Conservation (phyloP, 2,888 invertebrate genomes). For the Colletes collaris region DNA sequence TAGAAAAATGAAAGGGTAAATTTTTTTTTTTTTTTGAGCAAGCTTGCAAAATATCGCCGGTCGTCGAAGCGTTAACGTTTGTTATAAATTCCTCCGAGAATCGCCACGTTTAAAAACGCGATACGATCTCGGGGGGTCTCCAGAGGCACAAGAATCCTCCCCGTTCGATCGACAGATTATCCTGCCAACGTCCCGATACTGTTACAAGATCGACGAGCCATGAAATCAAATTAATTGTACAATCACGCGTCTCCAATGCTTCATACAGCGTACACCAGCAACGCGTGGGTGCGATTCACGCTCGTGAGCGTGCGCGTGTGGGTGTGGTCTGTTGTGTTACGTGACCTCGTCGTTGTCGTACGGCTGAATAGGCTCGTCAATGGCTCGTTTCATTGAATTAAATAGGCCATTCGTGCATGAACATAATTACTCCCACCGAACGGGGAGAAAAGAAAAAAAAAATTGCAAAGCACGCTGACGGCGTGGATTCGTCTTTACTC, state of each 20-base stretch:
- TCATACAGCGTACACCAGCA: slow-evolving; percentile 10
- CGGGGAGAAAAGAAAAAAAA: not conserved
- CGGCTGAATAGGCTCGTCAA: slow-evolving; percentile 75
- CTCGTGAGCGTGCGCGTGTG: slow-evolving; percentile 46
- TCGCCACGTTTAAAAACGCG: too few species aligned
- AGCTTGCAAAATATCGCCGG: too few species aligned
- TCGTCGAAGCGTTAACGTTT: too few species aligned
- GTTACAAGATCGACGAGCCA: slow-evolving; percentile 42
- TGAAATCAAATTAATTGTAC: slow-evolving; percentile 58
- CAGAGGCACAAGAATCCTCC: not conserved
- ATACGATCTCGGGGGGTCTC: too few species aligned
- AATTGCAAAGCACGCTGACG: too few species aligned
- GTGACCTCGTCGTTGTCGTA: slow-evolving; percentile 70
- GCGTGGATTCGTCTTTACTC: too few species aligned
- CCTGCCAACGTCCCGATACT: not conserved
- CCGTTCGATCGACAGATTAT: slow-evolving; percentile 2
- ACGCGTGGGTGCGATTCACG: slow-evolving; percentile 46
- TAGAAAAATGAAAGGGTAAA: too few species aligned
- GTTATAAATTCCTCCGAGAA: too few species aligned
- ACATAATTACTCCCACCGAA: slow-evolving; percentile 60
- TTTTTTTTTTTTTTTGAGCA: too few species aligned
- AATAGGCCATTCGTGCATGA: slow-evolving; percentile 72
- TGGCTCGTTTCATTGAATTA: slow-evolving; percentile 76
- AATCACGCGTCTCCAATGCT: slow-evolving; percentile 36
- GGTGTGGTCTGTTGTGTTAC: slow-evolving; percentile 65